Base-by-base conservation (phyloP, 2,797 vertebrate species). In the Heliangelus exortis region DNA sequence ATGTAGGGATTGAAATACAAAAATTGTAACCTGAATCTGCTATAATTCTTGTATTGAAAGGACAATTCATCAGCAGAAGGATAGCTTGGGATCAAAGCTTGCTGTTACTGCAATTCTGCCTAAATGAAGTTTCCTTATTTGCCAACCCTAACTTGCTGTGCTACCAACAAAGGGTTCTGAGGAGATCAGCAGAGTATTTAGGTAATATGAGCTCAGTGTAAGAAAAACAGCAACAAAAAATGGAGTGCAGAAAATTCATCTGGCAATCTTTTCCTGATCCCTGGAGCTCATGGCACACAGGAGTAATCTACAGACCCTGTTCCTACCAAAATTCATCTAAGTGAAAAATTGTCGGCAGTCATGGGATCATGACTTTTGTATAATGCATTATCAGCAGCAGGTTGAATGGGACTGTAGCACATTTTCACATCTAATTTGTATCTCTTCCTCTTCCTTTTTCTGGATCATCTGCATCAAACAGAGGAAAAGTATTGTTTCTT, bases 291-390 rank as follows among this genome's bases (percentile, higher is more conserved):
- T 48, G 53, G 50, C 23, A 71, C 33, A 51, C 29, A 78, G 55
- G 12, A 90, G 5, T 59, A 87, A 82, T 69, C 67, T 90, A 48
- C 17, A 94, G 90, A 90, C 87, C 39, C 50, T 43, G 5, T 39
- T 87, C 29, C 65, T 50, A 72, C 31, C 28, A 68, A 84, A 92
- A 90, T 77, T 94, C 7, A 77, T 89, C 74, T 90, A 74, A 83
- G 54, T 48, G 34, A 85, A 83, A 86, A 90, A 87, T 61, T 48
- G n/a, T 71, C 50, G 62, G 2, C 61, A 87, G 34, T n/a, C 89
- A 33, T 77, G 54, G 25, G 59, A 83, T 89, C 68, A 45, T 29
- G 50, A 43, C 55, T 95, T 89, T 57, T 65, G 10, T 77, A 50
- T 71, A 76, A 87, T 41, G 8, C 21, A 31, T 82, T 76, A 50